phyloP scores from a whole-genome alignment of 1,140 invertebrate species.

The Plutomurus gul region DNA sequence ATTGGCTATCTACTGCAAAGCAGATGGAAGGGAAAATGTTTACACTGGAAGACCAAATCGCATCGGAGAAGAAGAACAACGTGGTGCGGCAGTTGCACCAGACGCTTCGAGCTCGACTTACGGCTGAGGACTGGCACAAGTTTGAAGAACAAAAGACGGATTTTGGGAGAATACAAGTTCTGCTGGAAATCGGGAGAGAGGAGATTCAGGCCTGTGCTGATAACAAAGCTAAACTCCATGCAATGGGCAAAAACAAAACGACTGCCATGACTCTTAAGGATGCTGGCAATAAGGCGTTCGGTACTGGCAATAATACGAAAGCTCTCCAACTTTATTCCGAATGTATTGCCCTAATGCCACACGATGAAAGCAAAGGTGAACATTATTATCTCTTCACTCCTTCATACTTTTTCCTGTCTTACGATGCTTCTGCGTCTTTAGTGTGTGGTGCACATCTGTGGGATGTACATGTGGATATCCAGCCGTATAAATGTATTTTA shows the following conservation, averaged over 20 bases:
- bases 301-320: constrained; percentile 72
- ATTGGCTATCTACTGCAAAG: too few relatives aligned
- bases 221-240: not conserved
- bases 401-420: not conserved
- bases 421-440: too few relatives aligned
- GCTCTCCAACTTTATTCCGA: constrained; percentile 76
- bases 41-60: not conserved
- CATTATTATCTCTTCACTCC: not conserved
- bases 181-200: constrained; percentile 11
- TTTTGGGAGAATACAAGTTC: constrained; percentile 12
- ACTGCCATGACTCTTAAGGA: constrained; percentile 69
- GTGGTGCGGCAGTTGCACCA: constrained; percentile 24
- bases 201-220: constrained; percentile 1
- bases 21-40: not conserved
- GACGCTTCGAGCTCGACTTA: not conserved
- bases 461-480: too few relatives aligned
- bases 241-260: constrained; percentile 29
- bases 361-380: constrained; percentile 40
- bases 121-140: constrained; percentile 25
- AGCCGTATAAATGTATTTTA: not conserved
- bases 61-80: not conserved
- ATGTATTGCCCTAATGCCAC: constrained; percentile 44
- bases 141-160: constrained; percentile 31
- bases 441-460: too few relatives aligned
- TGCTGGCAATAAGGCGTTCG: constrained; percentile 78